These are phyloP conservation scores for Rapana venosa DNA, from an alignment of 2,888 invertebrate genomes.

Conservation along the genomic window DNA sequence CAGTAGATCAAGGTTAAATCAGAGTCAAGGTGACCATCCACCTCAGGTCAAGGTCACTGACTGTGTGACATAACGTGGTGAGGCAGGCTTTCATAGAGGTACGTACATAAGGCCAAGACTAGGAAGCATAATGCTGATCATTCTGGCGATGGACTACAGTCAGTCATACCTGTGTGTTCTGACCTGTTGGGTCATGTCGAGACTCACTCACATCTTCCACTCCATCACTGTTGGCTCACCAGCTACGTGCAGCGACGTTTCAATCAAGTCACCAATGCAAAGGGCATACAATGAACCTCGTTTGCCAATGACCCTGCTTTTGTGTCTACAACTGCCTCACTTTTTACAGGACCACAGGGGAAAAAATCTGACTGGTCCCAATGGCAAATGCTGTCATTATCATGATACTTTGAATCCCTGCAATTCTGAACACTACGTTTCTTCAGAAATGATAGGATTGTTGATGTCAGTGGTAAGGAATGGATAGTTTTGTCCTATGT, in stretches of 20 bases:
- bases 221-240: neutral
- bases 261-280: no score
- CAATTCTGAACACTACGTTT: no score
- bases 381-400: no score
- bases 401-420: no score
- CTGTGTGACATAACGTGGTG: neutral
- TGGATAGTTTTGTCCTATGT: no score
- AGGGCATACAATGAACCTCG: neutral
- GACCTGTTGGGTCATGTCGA: constrained; percentile 11
- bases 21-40: neutral
- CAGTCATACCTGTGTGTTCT: neutral
- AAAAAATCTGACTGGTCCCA: no score
- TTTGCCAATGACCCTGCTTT: neutral
- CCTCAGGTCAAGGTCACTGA: neutral
- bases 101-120: neutral
- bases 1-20: neutral
- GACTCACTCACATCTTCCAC: constrained; percentile 13
- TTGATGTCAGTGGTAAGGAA: no score
- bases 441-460: no score
- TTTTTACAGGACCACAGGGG: neutral
- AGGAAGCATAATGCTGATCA: neutral
- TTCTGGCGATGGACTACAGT: neutral
- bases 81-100: neutral
- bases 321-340: neutral
- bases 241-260: neutral